A percentile compares a stretch with the other conserved stretches of the same genome.
phyloP scores from a whole-genome alignment of 2,888 invertebrate genomes.

The Ypsolopha sequella region DNA sequence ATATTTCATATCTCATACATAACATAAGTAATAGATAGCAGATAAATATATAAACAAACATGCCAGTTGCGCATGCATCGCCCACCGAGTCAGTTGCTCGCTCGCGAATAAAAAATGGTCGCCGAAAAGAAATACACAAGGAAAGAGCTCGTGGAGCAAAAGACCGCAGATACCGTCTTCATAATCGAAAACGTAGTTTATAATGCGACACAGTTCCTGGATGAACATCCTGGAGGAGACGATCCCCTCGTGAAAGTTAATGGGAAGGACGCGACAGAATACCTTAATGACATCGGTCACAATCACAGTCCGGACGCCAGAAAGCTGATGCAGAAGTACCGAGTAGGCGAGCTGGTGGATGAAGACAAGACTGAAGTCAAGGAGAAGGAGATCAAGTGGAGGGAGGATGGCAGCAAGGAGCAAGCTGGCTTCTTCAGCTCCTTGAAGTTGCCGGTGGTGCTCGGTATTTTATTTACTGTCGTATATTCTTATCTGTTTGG shows the following conservation, averaged over 20 bases:
- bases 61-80: neutral
- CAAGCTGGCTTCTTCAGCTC: constrained; percentile 45
- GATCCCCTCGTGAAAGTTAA: constrained; percentile 90
- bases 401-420: constrained; percentile 15
- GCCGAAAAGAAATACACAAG: constrained; percentile 36
- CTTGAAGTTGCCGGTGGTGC: constrained; percentile 74
- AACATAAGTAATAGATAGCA: too few species aligned
- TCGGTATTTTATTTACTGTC: constrained; percentile 73
- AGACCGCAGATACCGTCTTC: constrained; percentile 30
- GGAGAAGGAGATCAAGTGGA: constrained; percentile 25
- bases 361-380: constrained; percentile 61
- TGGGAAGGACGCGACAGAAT: constrained; percentile 91
- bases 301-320: constrained; percentile 87
- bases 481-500: constrained; percentile 74
- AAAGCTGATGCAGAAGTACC: constrained; percentile 90
- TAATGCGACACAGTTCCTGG: constrained; percentile 45
- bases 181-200: constrained; percentile 54
- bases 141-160: constrained; percentile 30
- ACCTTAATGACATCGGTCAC: constrained; percentile 99
- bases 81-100: constrained; percentile 11
- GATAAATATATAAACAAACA: too few species aligned
- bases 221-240: constrained; percentile 95
- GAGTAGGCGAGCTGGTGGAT: constrained; percentile 84
- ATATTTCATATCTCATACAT: too few species aligned
- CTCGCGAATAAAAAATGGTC: constrained; percentile 23